phyloP scores from a whole-genome alignment of 2,797 vertebrate species.

The Ispidina picta region DNA sequence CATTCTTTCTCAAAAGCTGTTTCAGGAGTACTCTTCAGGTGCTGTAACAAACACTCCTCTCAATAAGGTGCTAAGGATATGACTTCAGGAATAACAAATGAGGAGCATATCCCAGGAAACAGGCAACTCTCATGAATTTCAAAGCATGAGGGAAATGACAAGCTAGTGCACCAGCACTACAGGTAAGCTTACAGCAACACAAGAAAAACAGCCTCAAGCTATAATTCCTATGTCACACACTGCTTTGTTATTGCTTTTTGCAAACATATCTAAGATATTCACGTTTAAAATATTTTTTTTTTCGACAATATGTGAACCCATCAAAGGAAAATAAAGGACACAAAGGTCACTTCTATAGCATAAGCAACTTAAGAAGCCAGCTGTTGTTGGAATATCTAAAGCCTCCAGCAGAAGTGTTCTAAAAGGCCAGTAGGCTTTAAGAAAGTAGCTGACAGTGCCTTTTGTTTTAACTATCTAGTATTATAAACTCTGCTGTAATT shows the following conservation, averaged over 20 bases:
- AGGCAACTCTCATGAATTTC: not conserved
- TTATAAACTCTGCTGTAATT: slow-evolving; percentile 6
- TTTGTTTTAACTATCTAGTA: slow-evolving; percentile 27
- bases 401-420: not conserved
- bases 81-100: not conserved
- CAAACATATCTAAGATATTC: not conserved
- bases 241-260: not conserved
- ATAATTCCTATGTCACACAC: rapidly evolving
- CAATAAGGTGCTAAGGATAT: not conserved
- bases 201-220: not conserved
- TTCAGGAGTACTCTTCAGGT: not conserved
- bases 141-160: not conserved
- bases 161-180: not conserved
- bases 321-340: not conserved
- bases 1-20: not conserved
- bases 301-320: not conserved
- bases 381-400: not conserved
- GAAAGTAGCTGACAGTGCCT: slow-evolving; percentile 4
- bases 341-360: not conserved
- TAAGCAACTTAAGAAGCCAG: not conserved
- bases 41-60: not conserved
- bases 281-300: not conserved
- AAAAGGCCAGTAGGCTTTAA: not conserved
- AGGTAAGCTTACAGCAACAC: not conserved
- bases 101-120: not conserved